A percentile compares a stretch with the other conserved stretches of the same genome.
Conservation (phyloP, 2,113 vertebrate species). For the Dromaius novaehollandiae region DNA sequence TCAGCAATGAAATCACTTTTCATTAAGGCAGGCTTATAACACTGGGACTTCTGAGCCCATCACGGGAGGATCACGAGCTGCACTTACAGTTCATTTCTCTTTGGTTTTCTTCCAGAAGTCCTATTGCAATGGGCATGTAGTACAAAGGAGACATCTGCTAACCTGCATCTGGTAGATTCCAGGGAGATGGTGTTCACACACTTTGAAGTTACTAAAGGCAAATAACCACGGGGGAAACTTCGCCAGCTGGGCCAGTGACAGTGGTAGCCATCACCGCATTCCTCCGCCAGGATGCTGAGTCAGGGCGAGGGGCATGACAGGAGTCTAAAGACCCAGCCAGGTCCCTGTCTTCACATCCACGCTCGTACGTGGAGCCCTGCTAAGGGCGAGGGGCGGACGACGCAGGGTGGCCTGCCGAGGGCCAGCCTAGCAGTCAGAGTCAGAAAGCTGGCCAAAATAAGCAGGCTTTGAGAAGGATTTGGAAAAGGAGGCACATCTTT, state of each 20-base stretch:
- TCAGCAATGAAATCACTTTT: conserved; percentile 46
- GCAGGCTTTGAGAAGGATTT: background rate
- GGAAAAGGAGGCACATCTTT: background rate
- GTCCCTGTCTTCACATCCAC: background rate
- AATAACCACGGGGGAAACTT: background rate
- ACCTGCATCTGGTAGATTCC: conserved; percentile 42
- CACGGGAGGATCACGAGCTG: background rate
- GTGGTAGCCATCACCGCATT: background rate
- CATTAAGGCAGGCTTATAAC: background rate
- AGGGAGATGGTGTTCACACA: background rate
- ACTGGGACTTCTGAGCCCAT: background rate
- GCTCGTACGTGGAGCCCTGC: background rate
- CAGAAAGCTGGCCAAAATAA: background rate
- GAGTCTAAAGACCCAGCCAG: background rate
- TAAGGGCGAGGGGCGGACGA: background rate
- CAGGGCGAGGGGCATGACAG: background rate
- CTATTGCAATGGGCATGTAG: background rate
- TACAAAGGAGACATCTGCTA: conserved; percentile 3
- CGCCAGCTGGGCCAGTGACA: background rate
- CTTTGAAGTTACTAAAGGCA: conserved; percentile 45
- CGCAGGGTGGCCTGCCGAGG: rapidly evolving
- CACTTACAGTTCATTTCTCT: conserved; percentile 40
- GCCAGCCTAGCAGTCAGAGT: background rate
- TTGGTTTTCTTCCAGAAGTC: conserved; percentile 26
- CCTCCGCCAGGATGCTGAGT: conserved; percentile 15